Base-by-base conservation (phyloP, 2,113 vertebrate species). In the Nyctereutes procyonoides region DNA sequence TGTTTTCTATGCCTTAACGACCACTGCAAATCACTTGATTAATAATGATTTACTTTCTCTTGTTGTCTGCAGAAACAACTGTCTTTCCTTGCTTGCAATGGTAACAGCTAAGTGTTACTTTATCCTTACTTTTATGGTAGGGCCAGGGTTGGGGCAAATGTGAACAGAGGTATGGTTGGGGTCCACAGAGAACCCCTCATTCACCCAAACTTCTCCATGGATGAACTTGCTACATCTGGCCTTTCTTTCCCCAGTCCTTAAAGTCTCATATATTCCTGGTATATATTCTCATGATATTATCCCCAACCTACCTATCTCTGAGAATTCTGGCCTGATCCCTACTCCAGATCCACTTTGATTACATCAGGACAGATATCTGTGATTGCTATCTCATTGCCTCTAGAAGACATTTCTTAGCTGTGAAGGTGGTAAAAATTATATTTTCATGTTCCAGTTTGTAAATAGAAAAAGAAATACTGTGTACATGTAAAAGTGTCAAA, bases 1-100 rank as follows among this genome's bases (percentile, higher is more conserved):
- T 92, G 58, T 60, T 95, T 19, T 95, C 95, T 95, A 26, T 67
- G 53, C 20, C 32, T 96, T 92, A 79, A 83, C 30, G 60, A 55
- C 32, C 73, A 90, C 93, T 93, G 55, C 74, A 96, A 87, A 83
- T 97, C 62, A 71, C 69, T 90, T 95, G 63, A 83, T 93, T 83
- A 56, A 79, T 93, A 79, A 71, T 93, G 43, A 92, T 95, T 93
- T 93, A 86, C 35, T 94, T 80, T 96, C 69, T 90, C 48, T 60
- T 80, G 15, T 74, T 71, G 55, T 63, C 58, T 90, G 90, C 12
- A 67, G 79, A 88, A 93, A 79, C 16, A 69, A 11, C 24, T 85
- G 9, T 82, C 79, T 88, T 94, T 79, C 28, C 22, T n/a, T 95
- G 48, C 69, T 89, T 69, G n/a, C 69, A 51, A 26, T 82, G 48